Evolutionary conservation across 2,797 vertebrate genomes (phyloP).

Genomic region (Percopsis omiscomaycus): DNA sequence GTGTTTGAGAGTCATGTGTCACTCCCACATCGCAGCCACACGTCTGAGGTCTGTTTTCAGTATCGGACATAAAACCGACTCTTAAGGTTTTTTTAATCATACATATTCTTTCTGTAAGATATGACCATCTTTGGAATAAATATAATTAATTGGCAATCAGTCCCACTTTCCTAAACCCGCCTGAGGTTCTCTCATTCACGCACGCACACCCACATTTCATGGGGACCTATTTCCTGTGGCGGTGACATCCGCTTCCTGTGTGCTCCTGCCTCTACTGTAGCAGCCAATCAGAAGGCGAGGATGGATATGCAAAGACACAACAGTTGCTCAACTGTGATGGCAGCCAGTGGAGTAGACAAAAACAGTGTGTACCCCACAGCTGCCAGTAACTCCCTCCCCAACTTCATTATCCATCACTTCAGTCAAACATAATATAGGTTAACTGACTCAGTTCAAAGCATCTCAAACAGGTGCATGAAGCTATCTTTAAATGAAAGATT

Average conservation of each 20-base stretch:
- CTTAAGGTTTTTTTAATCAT: not conserved
- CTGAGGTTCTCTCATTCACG: conserved; percentile 13
- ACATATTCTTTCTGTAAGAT: too few species aligned
- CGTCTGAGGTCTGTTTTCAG: conserved; percentile 36
- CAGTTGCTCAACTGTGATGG: too few species aligned
- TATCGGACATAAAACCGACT: conserved; percentile 2
- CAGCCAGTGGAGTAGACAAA: conserved; percentile 25
- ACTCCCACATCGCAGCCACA: conserved; percentile 25
- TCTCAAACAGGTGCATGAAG: conserved; percentile 17
- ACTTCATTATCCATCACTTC: conserved; percentile 15
- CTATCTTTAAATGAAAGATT: not conserved
- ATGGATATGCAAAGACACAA: too few species aligned
- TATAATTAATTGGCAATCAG: conserved; percentile 16
- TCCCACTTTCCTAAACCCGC: conserved; percentile 28
- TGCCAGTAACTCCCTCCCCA: not conserved
- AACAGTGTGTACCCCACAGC: not conserved
- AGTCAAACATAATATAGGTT: conserved; percentile 20
- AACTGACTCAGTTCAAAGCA: conserved; percentile 9
- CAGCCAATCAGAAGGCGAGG: too few species aligned
- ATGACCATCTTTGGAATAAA: too few species aligned
- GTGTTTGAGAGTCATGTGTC: conserved; percentile 45
- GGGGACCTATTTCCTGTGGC: conserved; percentile 69
- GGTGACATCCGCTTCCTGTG: conserved; percentile 62
- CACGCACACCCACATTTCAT: conserved; percentile 29
- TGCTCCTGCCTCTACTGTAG: too few species aligned